phyloP scores from a whole-genome alignment of 2,797 vertebrate genomes.

The Lates japonicus region DNA sequence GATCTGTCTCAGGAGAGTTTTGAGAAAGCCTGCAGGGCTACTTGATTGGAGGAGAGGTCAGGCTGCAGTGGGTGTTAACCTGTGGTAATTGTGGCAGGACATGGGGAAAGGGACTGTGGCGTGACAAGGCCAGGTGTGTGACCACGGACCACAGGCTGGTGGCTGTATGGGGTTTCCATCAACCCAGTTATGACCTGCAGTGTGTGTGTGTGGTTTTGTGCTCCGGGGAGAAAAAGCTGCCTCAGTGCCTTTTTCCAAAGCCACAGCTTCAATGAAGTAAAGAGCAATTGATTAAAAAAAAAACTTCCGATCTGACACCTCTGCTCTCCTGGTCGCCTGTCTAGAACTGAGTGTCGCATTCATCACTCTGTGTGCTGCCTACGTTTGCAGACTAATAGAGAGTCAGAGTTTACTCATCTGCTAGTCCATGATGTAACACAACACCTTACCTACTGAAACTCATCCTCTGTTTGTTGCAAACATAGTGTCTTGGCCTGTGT shows the following conservation, averaged over 20 bases:
- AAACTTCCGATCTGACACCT: slow-evolving; percentile 17
- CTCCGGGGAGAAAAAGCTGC: slow-evolving; percentile 33
- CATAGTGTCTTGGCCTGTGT: slow-evolving; percentile 78
- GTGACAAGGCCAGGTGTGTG: slow-evolving; percentile 76
- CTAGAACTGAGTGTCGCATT: slow-evolving; percentile 38
- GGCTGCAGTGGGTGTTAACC: slow-evolving; percentile 70
- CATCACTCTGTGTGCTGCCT: slow-evolving; percentile 41
- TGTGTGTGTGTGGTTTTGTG: slow-evolving; percentile 57
- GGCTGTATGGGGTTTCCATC: slow-evolving; percentile 54
- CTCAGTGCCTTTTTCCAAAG: slow-evolving; percentile 38
- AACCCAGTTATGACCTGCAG: slow-evolving; percentile 51
- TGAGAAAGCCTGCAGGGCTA: slow-evolving; percentile 74
- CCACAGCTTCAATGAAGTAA: slow-evolving; percentile 38
- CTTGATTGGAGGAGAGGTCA: slow-evolving; percentile 46
- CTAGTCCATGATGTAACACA: slow-evolving; percentile 64
- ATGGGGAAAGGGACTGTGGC: slow-evolving; percentile 63
- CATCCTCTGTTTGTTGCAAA: slow-evolving; percentile 76
- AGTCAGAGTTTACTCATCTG: slow-evolving; percentile 66
- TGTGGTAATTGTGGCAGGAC: slow-evolving; percentile 70
- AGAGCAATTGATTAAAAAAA: too few relatives aligned
- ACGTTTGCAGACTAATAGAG: slow-evolving; percentile 59
- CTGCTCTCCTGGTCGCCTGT: slow-evolving; percentile 13
- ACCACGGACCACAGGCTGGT: slow-evolving; percentile 77
- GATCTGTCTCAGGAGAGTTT: slow-evolving; percentile 80
- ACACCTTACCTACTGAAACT: slow-evolving; percentile 64